Conservation (phyloP, 2,797 vertebrate genomes). For the Tamandua tetradactyla region DNA sequence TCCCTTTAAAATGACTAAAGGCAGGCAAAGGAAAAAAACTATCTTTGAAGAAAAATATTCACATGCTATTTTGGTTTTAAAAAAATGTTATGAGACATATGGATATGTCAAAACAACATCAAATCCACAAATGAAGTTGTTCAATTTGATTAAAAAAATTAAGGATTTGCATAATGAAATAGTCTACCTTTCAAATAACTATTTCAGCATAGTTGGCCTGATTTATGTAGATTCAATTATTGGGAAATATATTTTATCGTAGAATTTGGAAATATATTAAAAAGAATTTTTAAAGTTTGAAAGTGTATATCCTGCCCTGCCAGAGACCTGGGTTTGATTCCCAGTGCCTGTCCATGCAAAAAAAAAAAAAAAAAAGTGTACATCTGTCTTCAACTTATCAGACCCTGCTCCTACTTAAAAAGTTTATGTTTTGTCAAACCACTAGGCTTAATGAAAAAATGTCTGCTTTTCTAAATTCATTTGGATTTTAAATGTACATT, state of each 20-base stretch:
- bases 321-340: too few relatives aligned
- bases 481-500: background rate
- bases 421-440: background rate
- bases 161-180: background rate
- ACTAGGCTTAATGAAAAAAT: background rate
- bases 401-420: background rate
- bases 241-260: constrained; percentile 23
- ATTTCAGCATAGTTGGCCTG: background rate
- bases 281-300: background rate
- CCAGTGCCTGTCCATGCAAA: too few relatives aligned
- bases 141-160: constrained; percentile 4
- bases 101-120: background rate
- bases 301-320: too few relatives aligned
- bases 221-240: background rate
- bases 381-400: background rate
- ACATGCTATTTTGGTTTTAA: constrained; percentile 17
- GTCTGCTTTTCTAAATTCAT: background rate
- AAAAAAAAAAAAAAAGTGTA: too few relatives aligned
- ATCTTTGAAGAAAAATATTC: constrained; percentile 26
- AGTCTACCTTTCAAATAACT: constrained; percentile 16
- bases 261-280: background rate
- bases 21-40: background rate
- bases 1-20: background rate
- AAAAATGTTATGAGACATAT: background rate
- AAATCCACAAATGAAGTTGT: constrained; percentile 24